Conservation (phyloP, 2,113 vertebrate species). For the Vimba vimba region DNA sequence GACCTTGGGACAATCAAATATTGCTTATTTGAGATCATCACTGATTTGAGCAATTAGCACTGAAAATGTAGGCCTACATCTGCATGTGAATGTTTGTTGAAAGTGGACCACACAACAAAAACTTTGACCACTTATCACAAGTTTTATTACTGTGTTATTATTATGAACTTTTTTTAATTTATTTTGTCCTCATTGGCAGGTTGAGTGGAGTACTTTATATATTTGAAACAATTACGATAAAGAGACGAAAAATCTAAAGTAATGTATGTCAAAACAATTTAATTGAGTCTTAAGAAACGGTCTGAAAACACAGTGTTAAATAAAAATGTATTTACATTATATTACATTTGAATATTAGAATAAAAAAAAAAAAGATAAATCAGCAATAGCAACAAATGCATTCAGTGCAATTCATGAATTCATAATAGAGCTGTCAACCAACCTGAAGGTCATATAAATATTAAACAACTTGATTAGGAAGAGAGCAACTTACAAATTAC, state of each 20-base stretch:
- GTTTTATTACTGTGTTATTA: neutral
- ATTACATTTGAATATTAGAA: too few relatives aligned
- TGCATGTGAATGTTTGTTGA: conserved; percentile 1
- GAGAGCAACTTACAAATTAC: neutral
- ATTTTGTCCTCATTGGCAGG: neutral
- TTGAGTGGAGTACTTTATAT: neutral
- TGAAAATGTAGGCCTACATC: neutral
- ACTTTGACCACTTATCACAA: neutral
- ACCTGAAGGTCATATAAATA: neutral
- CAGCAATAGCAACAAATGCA: neutral
- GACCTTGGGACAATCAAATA: neutral
- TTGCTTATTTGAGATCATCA: neutral
- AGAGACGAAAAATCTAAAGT: too few relatives aligned
- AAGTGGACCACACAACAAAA: conserved; percentile 39
- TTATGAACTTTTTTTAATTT: neutral
- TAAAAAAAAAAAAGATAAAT: too few relatives aligned
- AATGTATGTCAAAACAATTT: too few relatives aligned
- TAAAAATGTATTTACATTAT: too few relatives aligned
- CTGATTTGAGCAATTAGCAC: neutral
- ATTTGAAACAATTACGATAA: neutral
- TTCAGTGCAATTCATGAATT: neutral
- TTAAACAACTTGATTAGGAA: neutral
- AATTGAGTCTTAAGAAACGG: too few relatives aligned
- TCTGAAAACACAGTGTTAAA: too few relatives aligned
- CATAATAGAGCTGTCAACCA: too few relatives aligned